phyloP scores from a whole-genome alignment of 2,888 invertebrate species.

The Plemyria rubiginata region DNA sequence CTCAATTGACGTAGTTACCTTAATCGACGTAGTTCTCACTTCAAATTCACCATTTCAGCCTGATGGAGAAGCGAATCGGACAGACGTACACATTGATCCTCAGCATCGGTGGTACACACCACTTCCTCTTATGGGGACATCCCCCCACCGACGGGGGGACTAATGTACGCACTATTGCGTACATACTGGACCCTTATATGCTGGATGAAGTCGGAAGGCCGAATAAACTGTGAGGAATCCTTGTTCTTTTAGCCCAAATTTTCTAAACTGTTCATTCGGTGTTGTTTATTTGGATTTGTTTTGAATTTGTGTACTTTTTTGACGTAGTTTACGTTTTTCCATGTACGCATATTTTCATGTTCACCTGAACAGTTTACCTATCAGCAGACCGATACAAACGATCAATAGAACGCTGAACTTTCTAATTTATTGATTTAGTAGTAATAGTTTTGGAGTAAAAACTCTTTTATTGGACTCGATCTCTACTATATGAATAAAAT shows the following conservation, averaged over 20 bases:
- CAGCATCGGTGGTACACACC: slow-evolving; percentile 57
- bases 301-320: no score
- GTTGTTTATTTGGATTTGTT: no score
- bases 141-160: slow-evolving; percentile 66
- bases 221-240: slow-evolving; percentile 61
- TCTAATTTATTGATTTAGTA: no score
- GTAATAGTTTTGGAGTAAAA: no score
- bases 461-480: no score
- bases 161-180: slow-evolving; percentile 66
- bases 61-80: slow-evolving; percentile 72
- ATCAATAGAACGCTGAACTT: no score
- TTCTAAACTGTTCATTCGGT: no score
- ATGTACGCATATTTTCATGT: no score
- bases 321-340: no score
- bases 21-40: not conserved
- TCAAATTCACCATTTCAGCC: slow-evolving; percentile 43
- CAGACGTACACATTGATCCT: slow-evolving; percentile 63
- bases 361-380: not conserved
- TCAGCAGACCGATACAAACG: no score
- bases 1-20: not conserved
- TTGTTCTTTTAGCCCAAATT: no score
- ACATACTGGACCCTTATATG: slow-evolving; percentile 75
- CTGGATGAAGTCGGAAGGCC: slow-evolving; percentile 62
- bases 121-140: slow-evolving; percentile 75
- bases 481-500: no score